These are phyloP conservation scores for Sussaba pulchella DNA, from an alignment of 2,888 invertebrate genomes.

Conservation along the genomic window DNA sequence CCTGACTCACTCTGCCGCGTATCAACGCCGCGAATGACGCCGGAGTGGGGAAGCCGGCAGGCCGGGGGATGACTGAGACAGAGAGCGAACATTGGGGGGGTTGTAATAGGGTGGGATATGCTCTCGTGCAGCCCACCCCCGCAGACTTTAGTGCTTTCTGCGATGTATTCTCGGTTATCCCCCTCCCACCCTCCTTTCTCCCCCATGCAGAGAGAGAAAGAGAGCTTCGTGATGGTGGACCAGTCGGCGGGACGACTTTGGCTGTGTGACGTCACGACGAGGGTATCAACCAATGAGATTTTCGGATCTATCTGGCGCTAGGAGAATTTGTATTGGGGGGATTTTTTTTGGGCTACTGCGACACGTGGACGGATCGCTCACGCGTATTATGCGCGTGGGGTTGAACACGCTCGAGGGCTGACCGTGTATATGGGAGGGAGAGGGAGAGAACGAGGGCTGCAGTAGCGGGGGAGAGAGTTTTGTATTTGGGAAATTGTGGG, in stretches of 20 bases:
- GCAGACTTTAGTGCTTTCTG: conserved; percentile 21
- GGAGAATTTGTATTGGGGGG: conserved; percentile 29
- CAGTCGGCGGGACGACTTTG: conserved; percentile 63
- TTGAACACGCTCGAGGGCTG: conserved; percentile 15
- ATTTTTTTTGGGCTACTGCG: conserved; percentile 13
- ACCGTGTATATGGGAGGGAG: conserved; percentile 47
- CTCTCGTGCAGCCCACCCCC: conserved; percentile 52
- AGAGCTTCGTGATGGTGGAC: conserved; percentile 50
- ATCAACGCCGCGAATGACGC: conserved; percentile 56
- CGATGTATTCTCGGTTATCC: conserved; percentile 5
- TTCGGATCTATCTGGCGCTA: conserved; percentile 4
- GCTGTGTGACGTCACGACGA: conserved; percentile 62
- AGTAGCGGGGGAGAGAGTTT: not conserved
- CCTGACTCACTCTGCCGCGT: conserved; percentile 23
- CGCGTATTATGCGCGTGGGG: conserved; percentile 31
- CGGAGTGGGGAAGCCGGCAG: conserved; percentile 40
- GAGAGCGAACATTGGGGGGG: not conserved
- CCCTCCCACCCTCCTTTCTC: conserved; percentile 26
- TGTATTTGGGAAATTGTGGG: conserved; percentile 20
- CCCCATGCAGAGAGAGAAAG: too few relatives aligned
- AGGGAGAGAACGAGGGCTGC: not conserved
- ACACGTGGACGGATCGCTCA: conserved; percentile 41
- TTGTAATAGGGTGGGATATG: too few relatives aligned
- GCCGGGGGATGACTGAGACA: not conserved
- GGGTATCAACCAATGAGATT: conserved; percentile 55